phyloP scores from a whole-genome alignment of 2,888 invertebrate species.

The Chrysolina oricalcia region DNA sequence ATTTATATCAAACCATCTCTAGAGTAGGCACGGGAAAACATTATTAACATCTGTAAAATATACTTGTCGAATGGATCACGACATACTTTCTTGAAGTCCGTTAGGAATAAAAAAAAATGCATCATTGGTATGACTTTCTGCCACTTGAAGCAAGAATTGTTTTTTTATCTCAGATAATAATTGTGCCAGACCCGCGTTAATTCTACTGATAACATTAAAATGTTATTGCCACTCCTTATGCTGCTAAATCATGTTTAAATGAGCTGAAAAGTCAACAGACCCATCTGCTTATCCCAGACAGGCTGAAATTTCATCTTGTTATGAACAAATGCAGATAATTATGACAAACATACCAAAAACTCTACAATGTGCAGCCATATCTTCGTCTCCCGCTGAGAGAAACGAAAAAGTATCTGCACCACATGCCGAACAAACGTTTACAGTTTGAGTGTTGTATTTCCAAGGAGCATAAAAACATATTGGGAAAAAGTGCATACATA shows the following conservation, averaged over 20 bases:
- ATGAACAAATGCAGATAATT: constrained; percentile 40
- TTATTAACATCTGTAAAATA: too few species aligned
- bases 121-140: too few species aligned
- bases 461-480: constrained; percentile 1
- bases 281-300: constrained; percentile 26
- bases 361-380: constrained; percentile 21
- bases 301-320: constrained; percentile 29
- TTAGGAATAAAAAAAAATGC: too few species aligned
- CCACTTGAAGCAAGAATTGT: too few species aligned
- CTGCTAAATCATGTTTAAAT: constrained; percentile 31
- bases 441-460: constrained; percentile 13
- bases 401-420: constrained; percentile 14
- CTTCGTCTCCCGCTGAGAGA: constrained; percentile 19
- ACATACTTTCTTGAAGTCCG: too few species aligned
- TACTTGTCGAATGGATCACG: too few species aligned
- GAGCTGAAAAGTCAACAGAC: constrained; percentile 13
- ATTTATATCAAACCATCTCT: too few species aligned
- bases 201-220: constrained; percentile 23
- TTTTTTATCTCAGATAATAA: constrained; percentile 27
- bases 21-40: too few species aligned
- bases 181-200: constrained; percentile 15
- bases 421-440: constrained; percentile 21
- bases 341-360: constrained; percentile 43
- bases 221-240: neutral
- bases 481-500: neutral